Percentiles rank a stretch among this genome's conserved stretches.
These are phyloP conservation scores for Sebastes steindachneri DNA, from an alignment of 2,797 vertebrate genomes.

Conservation along the genomic window DNA sequence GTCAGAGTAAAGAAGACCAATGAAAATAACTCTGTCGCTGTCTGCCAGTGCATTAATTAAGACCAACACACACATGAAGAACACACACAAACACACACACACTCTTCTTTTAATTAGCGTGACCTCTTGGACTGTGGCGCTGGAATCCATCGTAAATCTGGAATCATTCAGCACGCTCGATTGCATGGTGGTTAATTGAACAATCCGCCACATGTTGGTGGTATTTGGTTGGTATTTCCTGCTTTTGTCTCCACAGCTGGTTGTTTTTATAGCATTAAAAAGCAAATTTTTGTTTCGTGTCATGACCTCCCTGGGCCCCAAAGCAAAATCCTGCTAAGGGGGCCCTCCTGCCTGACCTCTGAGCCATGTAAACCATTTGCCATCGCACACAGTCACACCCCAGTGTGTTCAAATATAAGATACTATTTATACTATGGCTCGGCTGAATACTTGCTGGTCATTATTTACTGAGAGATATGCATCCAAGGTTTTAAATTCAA, in stretches of 20 bases:
- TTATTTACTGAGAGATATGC: not conserved
- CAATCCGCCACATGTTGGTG: not conserved
- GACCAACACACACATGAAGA: constrained; percentile 21
- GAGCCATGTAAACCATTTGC: not conserved
- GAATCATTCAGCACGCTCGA: not conserved
- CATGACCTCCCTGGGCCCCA: not conserved
- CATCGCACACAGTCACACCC: not conserved
- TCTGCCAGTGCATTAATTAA: constrained; percentile 54
- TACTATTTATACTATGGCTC: not conserved
- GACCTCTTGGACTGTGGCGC: constrained; percentile 19
- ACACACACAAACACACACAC: not conserved
- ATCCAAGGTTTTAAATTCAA: not conserved
- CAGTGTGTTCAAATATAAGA: not conserved
- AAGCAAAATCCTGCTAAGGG: not conserved
- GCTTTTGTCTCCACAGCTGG: not conserved
- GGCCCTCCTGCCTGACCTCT: not conserved
- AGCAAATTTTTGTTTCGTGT: not conserved
- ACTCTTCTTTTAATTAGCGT: constrained; percentile 7
- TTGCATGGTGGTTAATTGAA: not conserved
- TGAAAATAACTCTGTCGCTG: constrained; percentile 47
- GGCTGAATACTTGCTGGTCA: not conserved
- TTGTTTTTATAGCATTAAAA: not conserved
- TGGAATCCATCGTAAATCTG: not conserved
- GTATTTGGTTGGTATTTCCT: not conserved
- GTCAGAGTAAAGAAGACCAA: constrained; percentile 20